Evolutionary conservation across 2,888 invertebrate species (phyloP), one percentile per base, ranked within the genome.

Genomic region (Pachymerium ferrugineum): DNA sequence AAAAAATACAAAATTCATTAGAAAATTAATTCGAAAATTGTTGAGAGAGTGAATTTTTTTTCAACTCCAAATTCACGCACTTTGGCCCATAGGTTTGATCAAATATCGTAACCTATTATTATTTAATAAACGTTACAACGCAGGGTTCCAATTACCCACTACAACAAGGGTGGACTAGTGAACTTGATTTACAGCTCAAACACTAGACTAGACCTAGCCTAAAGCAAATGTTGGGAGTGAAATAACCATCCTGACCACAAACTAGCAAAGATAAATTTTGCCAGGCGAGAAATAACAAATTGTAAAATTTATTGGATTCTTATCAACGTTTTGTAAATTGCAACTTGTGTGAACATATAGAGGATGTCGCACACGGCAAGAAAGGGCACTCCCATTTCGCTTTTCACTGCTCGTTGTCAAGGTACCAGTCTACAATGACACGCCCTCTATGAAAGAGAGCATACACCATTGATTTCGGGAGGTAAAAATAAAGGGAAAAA

Each of bases 81-180:
- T 30, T 68, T 30, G 8, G 28, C 28, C n/a, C 68, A 29, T 29
- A 1, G 70, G 35, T 31, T 31, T 62, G 73, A 73, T 54, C 73
- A 73, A 73, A 73, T 19, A 73, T 38, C n/a, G 62, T 30, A 16
- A 19, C 31, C 73, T 73, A 19, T 73, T 73, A 73, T 73, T 73
- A 73, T 73, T 73, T 73, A 73, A 73, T 73, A 73, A 73, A 47
- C 38, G 28, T 38, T 25, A 25, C 70, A 22, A 54, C 30, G 73
- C 73, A 73, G 62, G n/a, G 54, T 54, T 62, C 73, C 73, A 73
- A 73, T 73, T 73, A 73, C 25, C 70, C 47, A 19, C 47, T 47
- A 47, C 47, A 47, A 47, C 47, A 47, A 47, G 47, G 47, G 47
- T 47, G 47, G 47, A 47, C 47, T 47, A 22, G 47, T 16, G 47